Conservation (phyloP, 2,797 vertebrate species). For the Cirrhinus mrigala region DNA sequence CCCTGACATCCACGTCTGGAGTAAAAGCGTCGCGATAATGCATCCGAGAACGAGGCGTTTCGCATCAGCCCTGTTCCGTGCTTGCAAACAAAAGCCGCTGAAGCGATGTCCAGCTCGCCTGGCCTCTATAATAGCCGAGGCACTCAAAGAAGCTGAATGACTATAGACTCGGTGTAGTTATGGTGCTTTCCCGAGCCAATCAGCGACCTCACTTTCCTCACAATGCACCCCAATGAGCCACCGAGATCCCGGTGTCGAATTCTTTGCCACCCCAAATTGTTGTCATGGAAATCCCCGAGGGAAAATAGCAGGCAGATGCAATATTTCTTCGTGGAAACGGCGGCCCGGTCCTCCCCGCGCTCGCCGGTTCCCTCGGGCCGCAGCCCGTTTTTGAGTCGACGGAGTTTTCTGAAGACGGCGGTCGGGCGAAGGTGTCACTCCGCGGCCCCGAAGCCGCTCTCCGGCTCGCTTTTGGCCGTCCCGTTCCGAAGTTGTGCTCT, state of each 20-base stretch:
- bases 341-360: slow-evolving; percentile 53
- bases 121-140: slow-evolving; percentile 77
- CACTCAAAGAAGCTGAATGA: slow-evolving; percentile 97
- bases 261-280: slow-evolving; percentile 98
- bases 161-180: slow-evolving; percentile 94
- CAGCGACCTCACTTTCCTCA: slow-evolving; percentile 96
- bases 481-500: slow-evolving; percentile 73
- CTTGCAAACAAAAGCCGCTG: slow-evolving; percentile 4
- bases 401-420: slow-evolving; percentile 19
- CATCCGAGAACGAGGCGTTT: not conserved
- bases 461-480: slow-evolving; percentile 78
- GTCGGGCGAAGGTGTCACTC: not conserved
- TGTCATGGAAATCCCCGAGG: slow-evolving; percentile 91
- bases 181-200: slow-evolving; percentile 96
- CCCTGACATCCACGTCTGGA: not conserved
- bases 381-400: not conserved
- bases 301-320: slow-evolving; percentile 89
- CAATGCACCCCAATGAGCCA: slow-evolving; percentile 85
- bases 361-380: slow-evolving; percentile 56
- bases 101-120: slow-evolving; percentile 60
- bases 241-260: slow-evolving; percentile 94
- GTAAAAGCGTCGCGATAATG: slow-evolving; percentile 10
- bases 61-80: not conserved
- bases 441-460: slow-evolving; percentile 60
- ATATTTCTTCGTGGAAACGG: slow-evolving; percentile 78